Base-by-base conservation (phyloP, 1,140 invertebrate species). In the Papilio machaon region DNA sequence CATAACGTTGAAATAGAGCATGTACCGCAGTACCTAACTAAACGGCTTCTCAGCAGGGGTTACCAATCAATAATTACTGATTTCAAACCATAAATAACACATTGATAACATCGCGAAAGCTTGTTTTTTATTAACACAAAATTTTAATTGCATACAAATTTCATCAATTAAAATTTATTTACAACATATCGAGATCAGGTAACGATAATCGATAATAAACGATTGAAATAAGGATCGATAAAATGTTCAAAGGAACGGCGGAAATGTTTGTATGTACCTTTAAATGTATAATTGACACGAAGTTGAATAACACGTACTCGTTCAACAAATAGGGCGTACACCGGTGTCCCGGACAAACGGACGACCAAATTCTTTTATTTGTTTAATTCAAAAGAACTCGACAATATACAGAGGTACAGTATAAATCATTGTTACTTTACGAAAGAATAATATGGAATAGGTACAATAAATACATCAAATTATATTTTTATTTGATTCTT, bases 381-480 rank as follows among this genome's bases (percentile, higher is more conserved):
- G 79, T 83, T 83, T 81, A 79, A 79, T 83, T 74, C 79, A 83
- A 76, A 80, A 82, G 49, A 76, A 60, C 79, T 76, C 74, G 74
- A 80, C 79, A 54, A 49, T 60, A 70, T 70, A 64, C 79, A 35
- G 64, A 46, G 64, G 82, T 80, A 82, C 80, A 82, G 82, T 80
- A 82, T 82, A 82, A 82, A 82, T 82, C 74, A 82, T 78, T 82
- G 74, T 77, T 78, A 73, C 81, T 19, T 17, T 38, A 47, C 67
- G 81, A 75, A 79, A 79, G 52, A 38, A 77, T 77, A 60, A 73
- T 49, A 17, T 64, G 82, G 82, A 80, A 38, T 79, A 78, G 76
- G 11, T 77, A 43, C 5, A 58, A 77, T 49, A 76, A 49, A 76
- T 1, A 52, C 10, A 75, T 19, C 49, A 35, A 35, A 35, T 17